Conservation (phyloP, 2,113 vertebrate species). For the Phalacrocorax carbo region DNA sequence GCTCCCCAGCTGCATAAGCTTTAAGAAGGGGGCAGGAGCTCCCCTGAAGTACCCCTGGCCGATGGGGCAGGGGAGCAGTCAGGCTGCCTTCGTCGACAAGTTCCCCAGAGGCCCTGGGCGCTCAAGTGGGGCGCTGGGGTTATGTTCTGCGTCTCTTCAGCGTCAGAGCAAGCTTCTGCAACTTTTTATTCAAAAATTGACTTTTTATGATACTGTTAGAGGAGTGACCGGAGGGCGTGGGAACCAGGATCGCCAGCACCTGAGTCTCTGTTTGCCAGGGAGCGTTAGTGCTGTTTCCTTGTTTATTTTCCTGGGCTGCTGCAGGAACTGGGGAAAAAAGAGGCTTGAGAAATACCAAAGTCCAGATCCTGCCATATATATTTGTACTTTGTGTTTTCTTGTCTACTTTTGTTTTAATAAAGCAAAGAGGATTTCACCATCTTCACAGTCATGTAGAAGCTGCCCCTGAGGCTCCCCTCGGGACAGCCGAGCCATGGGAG, state of each 20-base stretch:
- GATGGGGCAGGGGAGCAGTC: too few relatives aligned
- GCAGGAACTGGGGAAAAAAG: neutral
- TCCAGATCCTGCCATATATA: neutral
- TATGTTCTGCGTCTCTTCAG: neutral
- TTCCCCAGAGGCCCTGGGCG: neutral
- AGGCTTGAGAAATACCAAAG: slow-evolving; percentile 44
- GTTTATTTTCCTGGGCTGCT: slow-evolving; percentile 10
- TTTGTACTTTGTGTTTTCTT: slow-evolving; percentile 33
- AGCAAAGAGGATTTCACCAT: slow-evolving; percentile 1
- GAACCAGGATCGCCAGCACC: neutral
- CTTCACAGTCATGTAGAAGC: neutral
- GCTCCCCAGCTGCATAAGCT: rapidly evolving
- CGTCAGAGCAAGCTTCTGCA: neutral
- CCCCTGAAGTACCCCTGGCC: neutral
- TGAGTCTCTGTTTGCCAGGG: neutral
- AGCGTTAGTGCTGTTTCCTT: neutral
- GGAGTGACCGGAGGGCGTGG: neutral
- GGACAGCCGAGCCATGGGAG: neutral
- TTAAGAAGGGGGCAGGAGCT: neutral
- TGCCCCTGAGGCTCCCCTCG: neutral
- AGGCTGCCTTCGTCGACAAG: rapidly evolving
- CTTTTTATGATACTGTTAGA: neutral
- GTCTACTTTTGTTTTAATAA: slow-evolving; percentile 51
- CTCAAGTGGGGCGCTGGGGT: neutral
- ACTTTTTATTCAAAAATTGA: neutral